Percentiles rank a stretch among this genome's conserved stretches.
Conservation (phyloP, 2,888 invertebrate species). For the Tipula helvola region DNA sequence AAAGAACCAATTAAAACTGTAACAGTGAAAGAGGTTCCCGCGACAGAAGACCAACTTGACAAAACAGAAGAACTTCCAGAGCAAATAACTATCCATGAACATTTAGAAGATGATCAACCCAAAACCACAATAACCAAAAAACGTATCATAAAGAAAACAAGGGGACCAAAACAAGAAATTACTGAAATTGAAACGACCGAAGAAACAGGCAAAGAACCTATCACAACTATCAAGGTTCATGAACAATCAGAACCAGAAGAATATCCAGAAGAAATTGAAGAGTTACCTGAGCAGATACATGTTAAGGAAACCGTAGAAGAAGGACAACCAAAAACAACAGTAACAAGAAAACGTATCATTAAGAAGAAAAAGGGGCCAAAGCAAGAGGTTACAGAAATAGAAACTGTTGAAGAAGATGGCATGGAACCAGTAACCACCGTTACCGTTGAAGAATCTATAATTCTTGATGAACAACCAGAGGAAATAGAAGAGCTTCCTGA, state of each 20-base stretch:
- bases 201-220: slow-evolving; percentile 29
- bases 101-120: slow-evolving; percentile 23
- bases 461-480: slow-evolving; percentile 20
- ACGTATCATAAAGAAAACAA: slow-evolving; percentile 27
- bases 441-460: slow-evolving; percentile 24
- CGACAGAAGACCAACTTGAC: slow-evolving; percentile 18
- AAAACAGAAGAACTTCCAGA: slow-evolving; percentile 28
- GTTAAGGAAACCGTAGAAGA: slow-evolving; percentile 15
- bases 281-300: slow-evolving; percentile 18
- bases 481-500: slow-evolving; percentile 25
- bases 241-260: slow-evolving; percentile 15
- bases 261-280: slow-evolving; percentile 21
- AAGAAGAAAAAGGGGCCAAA: slow-evolving; percentile 29
- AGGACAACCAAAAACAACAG: slow-evolving; percentile 22
- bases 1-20: slow-evolving; percentile 28
- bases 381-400: slow-evolving; percentile 31
- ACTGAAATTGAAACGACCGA: slow-evolving; percentile 31
- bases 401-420: slow-evolving; percentile 31
- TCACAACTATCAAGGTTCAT: slow-evolving; percentile 23
- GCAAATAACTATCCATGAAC: slow-evolving; percentile 22
- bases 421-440: slow-evolving; percentile 28
- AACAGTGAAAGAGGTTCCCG: slow-evolving; percentile 23
- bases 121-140: slow-evolving; percentile 23
- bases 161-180: slow-evolving; percentile 29
- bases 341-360: slow-evolving; percentile 25